Percentiles rank a stretch among this genome's conserved stretches.
Conservation (phyloP, 2,888 invertebrate genomes). For the Meta bourneti region DNA sequence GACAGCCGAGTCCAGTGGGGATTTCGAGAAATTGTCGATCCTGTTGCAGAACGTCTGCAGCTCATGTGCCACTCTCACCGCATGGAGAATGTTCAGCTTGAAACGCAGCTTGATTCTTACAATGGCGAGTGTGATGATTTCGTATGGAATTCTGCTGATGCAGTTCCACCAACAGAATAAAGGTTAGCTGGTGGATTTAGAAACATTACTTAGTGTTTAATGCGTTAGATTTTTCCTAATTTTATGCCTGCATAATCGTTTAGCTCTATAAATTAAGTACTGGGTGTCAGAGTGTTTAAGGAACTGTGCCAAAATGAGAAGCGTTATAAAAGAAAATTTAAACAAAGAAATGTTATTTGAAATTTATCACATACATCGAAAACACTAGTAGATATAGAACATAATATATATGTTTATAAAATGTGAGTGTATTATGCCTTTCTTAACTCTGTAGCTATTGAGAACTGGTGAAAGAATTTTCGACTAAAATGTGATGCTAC, state of each 20-base stretch:
- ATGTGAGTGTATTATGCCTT: too few relatives aligned
- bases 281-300: not conserved
- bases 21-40: slow-evolving; percentile 53
- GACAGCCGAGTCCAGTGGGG: slow-evolving; percentile 4
- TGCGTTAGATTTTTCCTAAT: not conserved
- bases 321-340: not conserved
- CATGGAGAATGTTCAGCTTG: slow-evolving; percentile 68
- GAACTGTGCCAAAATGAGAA: not conserved
- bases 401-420: too few relatives aligned
- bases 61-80: slow-evolving; percentile 33
- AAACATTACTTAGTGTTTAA: too few relatives aligned
- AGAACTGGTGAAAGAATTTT: too few relatives aligned
- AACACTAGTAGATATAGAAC: too few relatives aligned
- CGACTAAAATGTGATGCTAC: too few relatives aligned
- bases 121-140: slow-evolving; percentile 49
- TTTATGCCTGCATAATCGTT: not conserved
- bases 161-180: slow-evolving; percentile 59
- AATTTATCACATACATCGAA: too few relatives aligned
- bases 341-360: not conserved
- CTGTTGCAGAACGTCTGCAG: slow-evolving; percentile 43
- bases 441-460: too few relatives aligned
- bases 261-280: not conserved
- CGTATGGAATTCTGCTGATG: slow-evolving; percentile 63
- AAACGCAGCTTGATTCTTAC: slow-evolving; percentile 63
- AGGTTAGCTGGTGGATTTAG: not conserved